A percentile compares a stretch with the other conserved stretches of the same genome.
Conservation (phyloP, 2,797 vertebrate species). For the Orientallactaga sibirica region DNA sequence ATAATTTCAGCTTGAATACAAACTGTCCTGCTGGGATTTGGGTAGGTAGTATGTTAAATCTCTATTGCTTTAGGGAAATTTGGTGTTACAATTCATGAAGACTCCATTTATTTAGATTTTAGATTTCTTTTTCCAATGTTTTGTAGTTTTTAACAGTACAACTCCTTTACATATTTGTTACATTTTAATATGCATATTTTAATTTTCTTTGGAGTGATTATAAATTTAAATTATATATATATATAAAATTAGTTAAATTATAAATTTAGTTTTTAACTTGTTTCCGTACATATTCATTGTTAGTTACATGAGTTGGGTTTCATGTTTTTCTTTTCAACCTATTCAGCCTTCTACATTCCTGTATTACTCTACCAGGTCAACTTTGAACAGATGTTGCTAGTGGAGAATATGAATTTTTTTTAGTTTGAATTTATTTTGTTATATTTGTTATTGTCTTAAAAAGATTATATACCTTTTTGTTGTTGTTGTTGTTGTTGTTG, state of each 20-base stretch:
- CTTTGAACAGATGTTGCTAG: background rate
- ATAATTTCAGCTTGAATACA: background rate
- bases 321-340: background rate
- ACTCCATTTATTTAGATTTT: constrained; percentile 44
- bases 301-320: constrained; percentile 17
- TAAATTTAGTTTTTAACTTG: background rate
- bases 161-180: background rate
- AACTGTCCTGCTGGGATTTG: constrained; percentile 23
- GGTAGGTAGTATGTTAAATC: background rate
- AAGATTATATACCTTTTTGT: too few relatives aligned
- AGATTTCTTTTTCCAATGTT: constrained; percentile 18
- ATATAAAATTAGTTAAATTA: too few relatives aligned
- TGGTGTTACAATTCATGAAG: background rate
- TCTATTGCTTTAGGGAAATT: background rate
- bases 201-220: constrained; percentile 22
- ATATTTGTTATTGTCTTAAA: too few relatives aligned
- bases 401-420: too few relatives aligned
- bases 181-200: background rate
- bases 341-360: background rate
- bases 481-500: too few relatives aligned
- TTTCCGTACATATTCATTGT: background rate
- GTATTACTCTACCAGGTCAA: background rate
- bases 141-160: constrained; percentile 16
- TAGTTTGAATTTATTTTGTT: too few relatives aligned
- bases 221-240: background rate